Evolutionary conservation across 2,113 vertebrate genomes (phyloP).

Genomic region (Cryptotis parvus): DNA sequence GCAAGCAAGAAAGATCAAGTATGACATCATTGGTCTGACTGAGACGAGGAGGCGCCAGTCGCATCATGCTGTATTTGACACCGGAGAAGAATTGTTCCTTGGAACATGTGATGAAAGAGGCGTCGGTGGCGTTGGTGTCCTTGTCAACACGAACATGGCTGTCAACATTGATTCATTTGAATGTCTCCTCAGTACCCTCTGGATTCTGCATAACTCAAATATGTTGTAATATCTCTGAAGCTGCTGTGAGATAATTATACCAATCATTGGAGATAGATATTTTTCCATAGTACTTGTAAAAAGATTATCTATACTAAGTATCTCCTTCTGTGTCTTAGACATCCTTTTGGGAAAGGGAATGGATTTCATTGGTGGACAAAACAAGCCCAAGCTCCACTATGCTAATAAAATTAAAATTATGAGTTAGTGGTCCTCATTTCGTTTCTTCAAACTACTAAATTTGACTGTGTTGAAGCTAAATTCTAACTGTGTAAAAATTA

Average conservation of each 20-base stretch:
- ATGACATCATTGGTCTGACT: too few relatives aligned
- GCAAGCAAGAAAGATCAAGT: too few relatives aligned
- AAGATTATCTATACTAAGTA: background rate
- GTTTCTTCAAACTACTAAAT: background rate
- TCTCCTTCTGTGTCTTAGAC: background rate
- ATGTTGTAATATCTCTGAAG: background rate
- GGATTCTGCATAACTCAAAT: background rate
- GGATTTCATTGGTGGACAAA: background rate
- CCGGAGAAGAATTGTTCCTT: too few relatives aligned
- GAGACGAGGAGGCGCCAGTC: too few relatives aligned
- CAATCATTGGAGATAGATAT: background rate
- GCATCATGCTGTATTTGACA: too few relatives aligned
- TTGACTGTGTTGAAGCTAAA: slow-evolving; percentile 20
- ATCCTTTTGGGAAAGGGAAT: background rate
- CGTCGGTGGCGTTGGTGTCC: too few relatives aligned
- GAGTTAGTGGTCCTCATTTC: background rate
- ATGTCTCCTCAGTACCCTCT: too few relatives aligned
- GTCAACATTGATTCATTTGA: too few relatives aligned
- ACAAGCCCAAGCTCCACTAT: background rate
- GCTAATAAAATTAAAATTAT: background rate
- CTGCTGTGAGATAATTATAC: background rate
- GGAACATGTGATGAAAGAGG: too few relatives aligned
- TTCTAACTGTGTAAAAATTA: background rate
- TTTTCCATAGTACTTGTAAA: background rate
- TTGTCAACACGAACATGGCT: too few relatives aligned